Base-by-base conservation (phyloP, 1,140 invertebrate genomes). In the Nasonia vitripennis region DNA sequence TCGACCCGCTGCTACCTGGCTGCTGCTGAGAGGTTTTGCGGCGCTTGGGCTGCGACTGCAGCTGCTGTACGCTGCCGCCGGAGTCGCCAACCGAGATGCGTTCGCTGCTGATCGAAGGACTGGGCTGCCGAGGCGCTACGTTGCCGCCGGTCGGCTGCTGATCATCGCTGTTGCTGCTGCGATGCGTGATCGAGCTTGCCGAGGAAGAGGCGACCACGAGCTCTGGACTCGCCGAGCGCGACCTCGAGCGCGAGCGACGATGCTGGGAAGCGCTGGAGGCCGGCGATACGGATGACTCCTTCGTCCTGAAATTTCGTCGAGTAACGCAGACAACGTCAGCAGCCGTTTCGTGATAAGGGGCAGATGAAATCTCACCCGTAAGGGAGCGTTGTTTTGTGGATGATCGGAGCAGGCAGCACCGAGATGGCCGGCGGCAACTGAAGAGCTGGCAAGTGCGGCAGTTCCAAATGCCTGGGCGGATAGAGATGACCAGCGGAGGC, bases 401-500 rank as follows among this genome's bases (percentile, higher is more conserved):
- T 51, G 45, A 87, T 84, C 0, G 90, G 85, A 0, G 83, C 85
- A 0, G 90, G 87, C 4, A 90, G 45, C 5, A 90, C 81, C 3
- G 90, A 87, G 74, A 92, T 86, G n/a, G 89, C 79, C 14, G 90
- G 84, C 14, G 91, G 88, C 20, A 90, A 62, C 55, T 91, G 90
- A 23, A 93, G 81, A 31, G 90, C 89, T 4, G 90, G 88, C 10
- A 93, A 70, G 62, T 92, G 92, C 20, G 91, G 85, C 23, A 91
- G 77, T 2, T 89, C 90, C 14, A 91, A 88, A 23, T 90, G 85
- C 9, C 87, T 81, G 0, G 88, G 86, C 34, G 85, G 89, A 73
- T 89, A 88, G 20, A 87, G 78, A 83, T 86, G 5, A 55, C 77
- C 17, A 4, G 86, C 41, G 79, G 81, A 3, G 62, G 68, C 3